A percentile compares a stretch with the other conserved stretches of the same genome.
Evolutionary conservation across 1,140 invertebrate genomes (phyloP).

Genomic region (Cyclina sinensis): DNA sequence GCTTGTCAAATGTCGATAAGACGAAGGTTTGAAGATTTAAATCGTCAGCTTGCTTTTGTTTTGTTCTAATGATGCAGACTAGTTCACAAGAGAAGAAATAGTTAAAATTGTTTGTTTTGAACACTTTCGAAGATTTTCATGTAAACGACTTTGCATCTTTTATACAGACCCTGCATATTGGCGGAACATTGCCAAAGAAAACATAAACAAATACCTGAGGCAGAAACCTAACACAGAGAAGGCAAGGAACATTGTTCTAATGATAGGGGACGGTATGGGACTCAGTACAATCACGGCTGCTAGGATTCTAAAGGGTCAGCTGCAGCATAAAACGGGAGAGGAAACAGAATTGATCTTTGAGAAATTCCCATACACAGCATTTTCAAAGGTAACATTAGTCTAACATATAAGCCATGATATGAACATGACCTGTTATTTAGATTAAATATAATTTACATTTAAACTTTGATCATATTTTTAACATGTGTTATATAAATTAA

Average conservation of each 20-base stretch:
- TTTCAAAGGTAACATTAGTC: constrained; percentile 89
- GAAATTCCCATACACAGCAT: constrained; percentile 91
- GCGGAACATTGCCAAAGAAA: constrained; percentile 32
- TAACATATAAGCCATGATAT: too few relatives aligned
- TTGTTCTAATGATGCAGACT: too few relatives aligned
- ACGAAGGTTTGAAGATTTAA: too few relatives aligned
- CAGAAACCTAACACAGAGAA: constrained; percentile 67
- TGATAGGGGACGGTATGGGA: constrained; percentile 98
- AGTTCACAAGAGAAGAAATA: too few relatives aligned
- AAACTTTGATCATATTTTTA: too few relatives aligned
- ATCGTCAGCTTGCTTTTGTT: too few relatives aligned
- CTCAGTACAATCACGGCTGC: constrained; percentile 95
- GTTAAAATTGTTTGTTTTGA: too few relatives aligned
- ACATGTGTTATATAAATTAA: too few relatives aligned
- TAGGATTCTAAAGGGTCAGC: constrained; percentile 91
- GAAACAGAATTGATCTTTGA: constrained; percentile 92
- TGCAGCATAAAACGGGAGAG: constrained; percentile 89
- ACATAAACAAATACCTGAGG: background rate
- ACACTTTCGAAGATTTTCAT: background rate
- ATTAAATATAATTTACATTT: too few relatives aligned
- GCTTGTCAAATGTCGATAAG: too few relatives aligned
- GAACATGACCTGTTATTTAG: too few relatives aligned
- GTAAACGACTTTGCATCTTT: background rate
- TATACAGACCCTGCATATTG: constrained; percentile 28
- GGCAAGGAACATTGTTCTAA: constrained; percentile 97